Percentiles rank a stretch among this genome's conserved stretches.
phyloP scores from a whole-genome alignment of 2,888 invertebrate genomes.

The Athalia rosae region DNA sequence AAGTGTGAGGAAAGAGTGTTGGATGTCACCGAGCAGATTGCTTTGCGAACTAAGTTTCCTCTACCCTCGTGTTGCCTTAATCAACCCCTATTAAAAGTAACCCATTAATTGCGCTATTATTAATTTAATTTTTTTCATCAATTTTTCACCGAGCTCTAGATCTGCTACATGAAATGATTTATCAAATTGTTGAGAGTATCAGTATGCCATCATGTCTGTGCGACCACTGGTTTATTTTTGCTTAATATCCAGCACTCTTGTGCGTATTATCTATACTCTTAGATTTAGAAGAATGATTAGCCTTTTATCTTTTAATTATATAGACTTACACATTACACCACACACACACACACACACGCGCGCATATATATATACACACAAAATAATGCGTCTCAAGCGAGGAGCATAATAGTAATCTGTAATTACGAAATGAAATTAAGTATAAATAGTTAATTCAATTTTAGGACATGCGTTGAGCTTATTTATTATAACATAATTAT shows the following conservation, averaged over 20 bases:
- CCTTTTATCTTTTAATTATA: constrained; percentile 40
- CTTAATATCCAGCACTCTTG: constrained; percentile 33
- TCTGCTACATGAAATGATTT: neutral
- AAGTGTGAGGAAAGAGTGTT: constrained; percentile 27
- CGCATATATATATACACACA: constrained; percentile 8
- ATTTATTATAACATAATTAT: constrained; percentile 69
- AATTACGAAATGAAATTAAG: constrained; percentile 55
- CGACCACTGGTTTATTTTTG: neutral
- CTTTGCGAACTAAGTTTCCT: constrained; percentile 2
- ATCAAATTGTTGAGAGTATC: too few species aligned
- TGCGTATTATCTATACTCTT: constrained; percentile 39
- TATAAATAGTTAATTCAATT: constrained; percentile 57
- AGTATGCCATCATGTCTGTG: too few species aligned
- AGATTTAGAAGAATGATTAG: constrained; percentile 39
- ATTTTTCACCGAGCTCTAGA: neutral
- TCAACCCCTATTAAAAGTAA: constrained; percentile 6
- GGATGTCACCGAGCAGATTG: constrained; percentile 29
- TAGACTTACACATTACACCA: too few species aligned
- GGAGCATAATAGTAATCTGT: constrained; percentile 56
- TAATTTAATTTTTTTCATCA: constrained; percentile 31
- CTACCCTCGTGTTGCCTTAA: constrained; percentile 22
- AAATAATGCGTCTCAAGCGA: constrained; percentile 46
- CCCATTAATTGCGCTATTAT: neutral
- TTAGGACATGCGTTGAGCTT: constrained; percentile 66
- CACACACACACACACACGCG: too few species aligned